phyloP scores from a whole-genome alignment of 1,140 invertebrate species.

The Drosophila ambigua region DNA sequence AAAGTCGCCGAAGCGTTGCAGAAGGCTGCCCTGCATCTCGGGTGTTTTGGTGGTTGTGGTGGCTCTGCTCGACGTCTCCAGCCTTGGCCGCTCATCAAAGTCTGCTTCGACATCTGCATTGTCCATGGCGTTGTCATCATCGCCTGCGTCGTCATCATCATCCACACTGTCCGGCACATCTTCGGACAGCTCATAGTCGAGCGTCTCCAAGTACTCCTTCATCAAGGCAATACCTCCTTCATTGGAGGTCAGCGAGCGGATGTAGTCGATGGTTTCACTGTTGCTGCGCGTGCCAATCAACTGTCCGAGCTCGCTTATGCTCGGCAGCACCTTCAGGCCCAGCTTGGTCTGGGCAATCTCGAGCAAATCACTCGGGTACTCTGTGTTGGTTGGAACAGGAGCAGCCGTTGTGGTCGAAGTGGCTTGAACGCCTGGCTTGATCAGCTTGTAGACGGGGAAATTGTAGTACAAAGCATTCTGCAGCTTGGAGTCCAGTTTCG shows the following conservation, averaged over 20 bases:
- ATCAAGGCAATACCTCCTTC: slow-evolving; percentile 67
- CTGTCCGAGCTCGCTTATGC: slow-evolving; percentile 59
- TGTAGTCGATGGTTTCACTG: slow-evolving; percentile 71
- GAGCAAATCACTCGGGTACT: slow-evolving; percentile 71
- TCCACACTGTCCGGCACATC: slow-evolving; percentile 9
- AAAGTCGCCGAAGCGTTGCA: slow-evolving; percentile 46
- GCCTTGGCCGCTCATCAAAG: slow-evolving; percentile 31
- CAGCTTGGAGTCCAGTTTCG: slow-evolving; percentile 44
- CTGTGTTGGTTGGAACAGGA: slow-evolving; percentile 16
- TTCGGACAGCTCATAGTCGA: slow-evolving; percentile 59
- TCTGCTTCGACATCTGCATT: slow-evolving; percentile 39
- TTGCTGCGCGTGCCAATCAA: slow-evolving; percentile 64
- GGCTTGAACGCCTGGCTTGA: slow-evolving; percentile 18
- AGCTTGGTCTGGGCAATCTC: slow-evolving; percentile 65
- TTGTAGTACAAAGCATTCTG: slow-evolving; percentile 67
- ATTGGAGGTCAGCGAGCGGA: slow-evolving; percentile 55
- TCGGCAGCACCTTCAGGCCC: slow-evolving; percentile 68
- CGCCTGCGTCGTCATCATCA: slow-evolving; percentile 11
- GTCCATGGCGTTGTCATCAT: slow-evolving; percentile 49
- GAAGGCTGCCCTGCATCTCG: slow-evolving; percentile 11
- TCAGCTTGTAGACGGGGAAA: slow-evolving; percentile 64
- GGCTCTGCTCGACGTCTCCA: slow-evolving; percentile 11
- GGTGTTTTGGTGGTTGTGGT: slow-evolving; percentile 1
- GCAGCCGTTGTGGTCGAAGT: slow-evolving; percentile 12
- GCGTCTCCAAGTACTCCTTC: slow-evolving; percentile 67